Percentiles rank a stretch among this genome's conserved stretches.
phyloP scores from a whole-genome alignment of 2,113 vertebrate species.

The Silurus asotus region DNA sequence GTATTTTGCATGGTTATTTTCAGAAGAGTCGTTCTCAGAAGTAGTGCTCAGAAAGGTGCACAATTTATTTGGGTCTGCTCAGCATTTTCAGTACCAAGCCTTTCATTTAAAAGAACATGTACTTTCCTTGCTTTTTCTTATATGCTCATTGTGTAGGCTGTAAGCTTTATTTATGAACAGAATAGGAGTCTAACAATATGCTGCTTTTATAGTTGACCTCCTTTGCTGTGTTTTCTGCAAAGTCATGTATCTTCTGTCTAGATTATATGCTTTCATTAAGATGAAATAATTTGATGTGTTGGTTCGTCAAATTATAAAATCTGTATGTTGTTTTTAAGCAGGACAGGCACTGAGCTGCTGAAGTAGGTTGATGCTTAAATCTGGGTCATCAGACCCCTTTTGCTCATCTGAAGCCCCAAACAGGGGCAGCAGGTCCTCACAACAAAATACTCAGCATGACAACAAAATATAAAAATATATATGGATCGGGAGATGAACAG shows the following conservation, averaged over 20 bases:
- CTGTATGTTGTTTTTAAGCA: conserved; percentile 34
- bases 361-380: conserved; percentile 61
- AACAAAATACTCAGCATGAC: conserved; percentile 46
- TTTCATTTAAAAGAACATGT: background rate
- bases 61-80: conserved; percentile 11
- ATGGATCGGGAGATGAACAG: conserved; percentile 23
- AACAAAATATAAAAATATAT: background rate
- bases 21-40: background rate
- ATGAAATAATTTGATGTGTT: background rate
- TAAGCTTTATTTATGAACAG: conserved; percentile 27
- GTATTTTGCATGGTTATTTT: conserved; percentile 8
- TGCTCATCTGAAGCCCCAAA: conserved; percentile 53
- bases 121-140: background rate
- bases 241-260: background rate
- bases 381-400: conserved; percentile 65
- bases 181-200: background rate
- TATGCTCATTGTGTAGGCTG: conserved; percentile 38
- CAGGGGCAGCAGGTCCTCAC: conserved; percentile 44
- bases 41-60: background rate
- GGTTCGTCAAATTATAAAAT: background rate
- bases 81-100: background rate
- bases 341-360: conserved; percentile 47
- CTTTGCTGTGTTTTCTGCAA: background rate
- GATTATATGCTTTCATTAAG: background rate
- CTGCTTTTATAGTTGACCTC: background rate